phyloP scores from a whole-genome alignment of 2,113 vertebrate species.

The Datnioides undecimradiatus region DNA sequence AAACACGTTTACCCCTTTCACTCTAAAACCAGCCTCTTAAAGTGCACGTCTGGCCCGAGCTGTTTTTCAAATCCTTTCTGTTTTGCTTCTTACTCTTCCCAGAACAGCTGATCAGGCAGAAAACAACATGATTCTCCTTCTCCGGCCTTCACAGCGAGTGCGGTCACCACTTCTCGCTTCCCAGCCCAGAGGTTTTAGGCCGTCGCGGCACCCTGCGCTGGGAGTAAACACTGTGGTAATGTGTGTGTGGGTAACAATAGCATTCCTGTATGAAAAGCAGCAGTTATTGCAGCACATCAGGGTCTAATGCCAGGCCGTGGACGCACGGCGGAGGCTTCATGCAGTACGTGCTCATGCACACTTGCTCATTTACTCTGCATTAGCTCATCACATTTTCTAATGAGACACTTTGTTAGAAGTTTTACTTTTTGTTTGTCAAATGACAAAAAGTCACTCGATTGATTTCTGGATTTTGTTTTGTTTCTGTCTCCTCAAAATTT shows the following conservation, averaged over 20 bases:
- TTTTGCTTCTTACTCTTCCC: background rate
- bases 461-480: constrained; percentile 6
- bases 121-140: constrained; percentile 29
- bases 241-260: constrained; percentile 61
- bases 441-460: background rate
- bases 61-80: background rate
- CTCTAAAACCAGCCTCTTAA: background rate
- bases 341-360: background rate
- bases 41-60: background rate
- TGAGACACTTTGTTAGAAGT: background rate
- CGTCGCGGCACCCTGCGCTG: constrained; percentile 12
- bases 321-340: background rate
- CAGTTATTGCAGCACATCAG: constrained; percentile 41
- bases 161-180: constrained; percentile 40
- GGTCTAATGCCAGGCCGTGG: constrained; percentile 6
- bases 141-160: constrained; percentile 28
- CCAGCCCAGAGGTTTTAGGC: constrained; percentile 53
- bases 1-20: background rate
- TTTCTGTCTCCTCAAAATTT: background rate
- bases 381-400: background rate
- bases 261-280: constrained; percentile 58
- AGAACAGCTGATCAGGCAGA: constrained; percentile 55
- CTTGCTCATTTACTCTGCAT: background rate
- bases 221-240: constrained; percentile 65
- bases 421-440: background rate